phyloP scores from a whole-genome alignment of 2,888 invertebrate genomes.

The Ctenicera cuprea region DNA sequence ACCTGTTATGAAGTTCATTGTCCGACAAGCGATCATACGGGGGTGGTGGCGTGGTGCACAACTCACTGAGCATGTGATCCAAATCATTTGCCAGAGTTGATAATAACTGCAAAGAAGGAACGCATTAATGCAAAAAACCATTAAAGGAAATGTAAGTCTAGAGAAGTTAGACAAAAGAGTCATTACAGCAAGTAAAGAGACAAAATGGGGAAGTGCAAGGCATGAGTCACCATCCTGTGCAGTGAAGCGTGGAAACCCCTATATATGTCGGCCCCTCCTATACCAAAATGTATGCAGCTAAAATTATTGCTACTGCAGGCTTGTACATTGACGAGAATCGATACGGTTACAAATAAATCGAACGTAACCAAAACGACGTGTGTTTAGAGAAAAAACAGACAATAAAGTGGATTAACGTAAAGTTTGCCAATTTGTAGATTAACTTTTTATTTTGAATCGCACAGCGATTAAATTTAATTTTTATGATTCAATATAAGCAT shows the following conservation, averaged over 20 bases:
- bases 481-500: no score
- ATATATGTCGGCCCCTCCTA: constrained; percentile 50
- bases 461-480: no score
- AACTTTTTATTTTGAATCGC: no score
- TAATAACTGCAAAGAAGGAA: constrained; percentile 80
- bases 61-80: constrained; percentile 90
- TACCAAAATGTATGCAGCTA: constrained; percentile 23
- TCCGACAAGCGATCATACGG: constrained; percentile 66
- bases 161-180: constrained; percentile 54
- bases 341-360: neutral
- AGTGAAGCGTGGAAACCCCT: constrained; percentile 59
- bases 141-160: constrained; percentile 27
- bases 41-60: constrained; percentile 81
- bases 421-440: no score
- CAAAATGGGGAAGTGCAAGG: constrained; percentile 55
- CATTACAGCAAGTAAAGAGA: constrained; percentile 56
- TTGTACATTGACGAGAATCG: neutral
- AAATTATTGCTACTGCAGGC: constrained; percentile 27
- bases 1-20: constrained; percentile 65
- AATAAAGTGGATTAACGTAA: no score
- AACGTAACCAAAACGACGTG: neutral
- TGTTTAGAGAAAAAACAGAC: no score
- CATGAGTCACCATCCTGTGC: constrained; percentile 60
- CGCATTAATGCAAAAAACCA: constrained; percentile 38
- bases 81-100: constrained; percentile 88